Evolutionary conservation across 2,888 invertebrate species (phyloP).

Genomic region (Drosophila tanythrix): DNA sequence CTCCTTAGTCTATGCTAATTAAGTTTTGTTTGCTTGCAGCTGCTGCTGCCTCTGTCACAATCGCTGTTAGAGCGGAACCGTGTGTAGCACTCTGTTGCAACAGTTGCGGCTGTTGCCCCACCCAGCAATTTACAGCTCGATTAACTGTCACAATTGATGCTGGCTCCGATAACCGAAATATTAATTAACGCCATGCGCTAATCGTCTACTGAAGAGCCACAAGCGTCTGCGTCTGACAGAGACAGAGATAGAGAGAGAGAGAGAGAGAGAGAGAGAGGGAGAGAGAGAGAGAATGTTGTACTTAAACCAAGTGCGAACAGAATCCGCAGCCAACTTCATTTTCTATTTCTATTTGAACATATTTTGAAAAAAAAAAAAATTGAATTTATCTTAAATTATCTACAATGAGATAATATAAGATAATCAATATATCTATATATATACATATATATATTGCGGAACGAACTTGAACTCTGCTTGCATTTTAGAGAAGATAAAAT

Average conservation of each 20-base stretch:
- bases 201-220: neutral
- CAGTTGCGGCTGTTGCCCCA: conserved; percentile 16
- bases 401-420: too few relatives aligned
- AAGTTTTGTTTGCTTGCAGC: conserved; percentile 38
- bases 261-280: neutral
- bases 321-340: neutral
- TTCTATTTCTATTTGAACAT: neutral
- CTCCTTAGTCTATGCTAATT: conserved; percentile 47
- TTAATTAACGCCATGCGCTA: conserved; percentile 26
- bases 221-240: neutral
- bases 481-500: neutral
- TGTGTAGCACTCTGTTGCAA: conserved; percentile 11
- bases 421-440: too few relatives aligned
- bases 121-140: conserved; percentile 70
- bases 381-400: too few relatives aligned
- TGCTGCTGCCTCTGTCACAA: conserved; percentile 18
- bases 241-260: neutral
- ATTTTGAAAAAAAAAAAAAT: too few relatives aligned
- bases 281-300: neutral
- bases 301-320: neutral
- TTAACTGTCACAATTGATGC: conserved; percentile 69
- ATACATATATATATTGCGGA: too few relatives aligned
- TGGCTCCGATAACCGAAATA: conserved; percentile 59
- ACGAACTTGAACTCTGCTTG: too few relatives aligned
- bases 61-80: conserved; percentile 33